Base-by-base conservation (phyloP, 2,888 invertebrate genomes). In the Lingula anatina region DNA sequence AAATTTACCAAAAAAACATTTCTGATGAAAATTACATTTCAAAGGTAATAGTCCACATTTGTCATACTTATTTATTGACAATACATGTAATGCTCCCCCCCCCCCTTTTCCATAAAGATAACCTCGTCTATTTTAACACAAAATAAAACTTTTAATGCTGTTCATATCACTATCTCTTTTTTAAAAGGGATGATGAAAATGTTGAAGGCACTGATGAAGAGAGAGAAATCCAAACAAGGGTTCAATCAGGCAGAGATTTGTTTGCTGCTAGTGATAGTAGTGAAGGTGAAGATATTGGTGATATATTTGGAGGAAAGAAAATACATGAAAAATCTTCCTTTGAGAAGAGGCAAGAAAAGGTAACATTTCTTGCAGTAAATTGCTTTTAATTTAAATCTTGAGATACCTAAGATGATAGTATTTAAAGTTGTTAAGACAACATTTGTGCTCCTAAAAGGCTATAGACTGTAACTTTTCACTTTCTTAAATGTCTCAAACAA, bases 291-390 rank as follows among this genome's bases (percentile, higher is more conserved):
- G 65, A 62, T 43, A 51, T 59, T 7, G 53, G 47, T 25, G 61
- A 62, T 37, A 60, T 67, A 5, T 36, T 63, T 5, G 63, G 63
- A 24, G 56, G 59, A 39, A 55, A 56, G 36, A 31, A 36, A 41
- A n/a, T n/a, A n/a, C 41, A 60, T 40, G 56, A 51, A 5, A 76
- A 80, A 60, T 90, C 92, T 0, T 83, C 85, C 12, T 86, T 87
- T 75, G 89, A 93, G 78, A 68, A 82, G 50, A 81, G 89, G 38
- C 87, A 90, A 69, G 84, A 86, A 53, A 82, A 64, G 61, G 73
- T 72, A 49, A 41, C 44, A n/a, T n/a, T n/a, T n/a, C n/a, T n/a
- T n/a, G n/a, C n/a, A n/a, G n/a, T n/a, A n/a, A n/a, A n/a, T n/a
- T n/a, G n/a, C n/a, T 18, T 39, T 39, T 39, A 18, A 12, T 20